phyloP scores from a whole-genome alignment of 2,797 vertebrate species.

The Rhinogobio ventralis region DNA sequence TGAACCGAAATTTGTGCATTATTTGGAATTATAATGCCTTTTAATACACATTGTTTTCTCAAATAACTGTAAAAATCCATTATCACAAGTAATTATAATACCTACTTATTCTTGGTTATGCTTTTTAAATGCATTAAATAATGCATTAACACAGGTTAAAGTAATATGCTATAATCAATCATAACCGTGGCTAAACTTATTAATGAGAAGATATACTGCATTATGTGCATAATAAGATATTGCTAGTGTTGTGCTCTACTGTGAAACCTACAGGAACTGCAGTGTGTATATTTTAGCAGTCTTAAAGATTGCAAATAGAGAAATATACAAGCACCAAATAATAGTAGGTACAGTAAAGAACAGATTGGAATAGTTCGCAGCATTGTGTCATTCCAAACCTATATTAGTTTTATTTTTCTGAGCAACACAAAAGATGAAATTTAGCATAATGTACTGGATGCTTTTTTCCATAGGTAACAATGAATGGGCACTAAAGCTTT shows the following conservation, averaged over 20 bases:
- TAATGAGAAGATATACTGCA: background rate
- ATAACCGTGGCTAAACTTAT: background rate
- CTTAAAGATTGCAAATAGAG: background rate
- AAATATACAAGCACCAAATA: too few species aligned
- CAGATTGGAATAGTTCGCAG: background rate
- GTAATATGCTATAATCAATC: background rate
- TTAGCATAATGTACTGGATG: background rate
- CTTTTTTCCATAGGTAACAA: background rate
- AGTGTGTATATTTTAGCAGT: background rate
- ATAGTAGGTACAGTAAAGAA: background rate
- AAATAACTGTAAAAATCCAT: background rate
- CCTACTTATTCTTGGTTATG: background rate
- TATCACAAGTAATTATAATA: background rate
- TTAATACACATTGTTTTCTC: background rate
- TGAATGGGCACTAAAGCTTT: background rate
- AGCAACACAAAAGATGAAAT: background rate
- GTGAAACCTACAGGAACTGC: too few species aligned
- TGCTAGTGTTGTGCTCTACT: background rate
- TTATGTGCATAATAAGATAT: background rate
- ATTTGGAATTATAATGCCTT: background rate
- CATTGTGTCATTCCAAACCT: background rate
- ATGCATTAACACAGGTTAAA: background rate
- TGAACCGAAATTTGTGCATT: background rate
- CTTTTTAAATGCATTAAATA: background rate
- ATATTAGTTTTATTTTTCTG: background rate